phyloP scores from a whole-genome alignment of 1,140 invertebrate species.

The Ostrea edulis region DNA sequence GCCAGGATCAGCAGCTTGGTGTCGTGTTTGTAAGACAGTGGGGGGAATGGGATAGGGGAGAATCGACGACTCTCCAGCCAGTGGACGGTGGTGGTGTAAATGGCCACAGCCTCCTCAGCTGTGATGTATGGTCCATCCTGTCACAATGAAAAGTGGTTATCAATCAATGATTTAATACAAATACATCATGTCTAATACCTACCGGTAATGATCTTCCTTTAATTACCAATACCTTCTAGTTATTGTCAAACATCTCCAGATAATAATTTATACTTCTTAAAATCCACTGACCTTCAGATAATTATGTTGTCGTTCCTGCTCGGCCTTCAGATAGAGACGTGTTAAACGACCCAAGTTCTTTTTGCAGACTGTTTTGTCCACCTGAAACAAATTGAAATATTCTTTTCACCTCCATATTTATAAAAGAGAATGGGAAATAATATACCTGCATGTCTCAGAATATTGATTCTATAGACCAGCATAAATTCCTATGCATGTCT shows the following conservation, averaged over 20 bases:
- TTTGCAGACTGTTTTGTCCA: conserved; percentile 99
- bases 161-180: neutral
- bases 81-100: conserved; percentile 99
- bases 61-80: conserved; percentile 99
- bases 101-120: conserved; percentile 99
- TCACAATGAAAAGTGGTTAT: conserved; percentile 47
- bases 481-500: no score
- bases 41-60: conserved; percentile 99
- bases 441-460: no score
- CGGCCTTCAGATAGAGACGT: conserved; percentile 97
- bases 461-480: no score
- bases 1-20: conserved; percentile 98
- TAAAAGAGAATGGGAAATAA: no score
- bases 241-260: neutral
- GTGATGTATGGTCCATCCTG: conserved; percentile 99
- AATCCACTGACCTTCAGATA: conserved; percentile 87
- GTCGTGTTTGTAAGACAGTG: conserved; percentile 99
- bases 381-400: conserved; percentile 76
- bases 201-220: no score
- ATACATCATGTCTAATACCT: no score
- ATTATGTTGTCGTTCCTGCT: conserved; percentile 99
- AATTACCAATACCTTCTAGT: neutral
- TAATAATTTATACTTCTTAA: neutral
- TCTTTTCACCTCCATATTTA: neutral
- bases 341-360: conserved; percentile 99